These are phyloP conservation scores for Aculops lycopersici DNA, from an alignment of 1,140 invertebrate species.

Conservation along the genomic window DNA sequence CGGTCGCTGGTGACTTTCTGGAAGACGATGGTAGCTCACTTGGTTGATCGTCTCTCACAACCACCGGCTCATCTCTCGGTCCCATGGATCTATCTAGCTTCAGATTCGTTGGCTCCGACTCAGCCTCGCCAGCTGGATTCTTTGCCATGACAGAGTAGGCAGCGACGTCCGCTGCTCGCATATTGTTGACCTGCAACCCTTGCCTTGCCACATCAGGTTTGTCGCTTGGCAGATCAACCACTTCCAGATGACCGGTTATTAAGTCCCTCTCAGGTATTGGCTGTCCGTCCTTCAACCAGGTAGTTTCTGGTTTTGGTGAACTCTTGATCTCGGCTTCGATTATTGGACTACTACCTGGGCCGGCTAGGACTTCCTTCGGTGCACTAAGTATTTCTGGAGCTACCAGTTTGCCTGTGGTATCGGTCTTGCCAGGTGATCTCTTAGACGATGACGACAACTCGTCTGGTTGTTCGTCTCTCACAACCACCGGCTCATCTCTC, in stretches of 20 bases:
- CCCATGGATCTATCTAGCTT: constrained; percentile 14
- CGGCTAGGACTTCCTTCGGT: constrained; percentile 7
- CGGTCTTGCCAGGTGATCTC: background rate
- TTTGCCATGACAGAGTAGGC: constrained; percentile 44
- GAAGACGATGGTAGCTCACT: background rate
- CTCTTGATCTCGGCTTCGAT: constrained; percentile 16
- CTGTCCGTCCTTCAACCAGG: constrained; percentile 3
- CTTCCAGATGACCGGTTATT: background rate
- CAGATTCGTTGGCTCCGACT: constrained; percentile 23
- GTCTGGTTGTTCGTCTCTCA: too few relatives aligned
- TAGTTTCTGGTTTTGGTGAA: constrained; percentile 11
- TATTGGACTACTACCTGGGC: constrained; percentile 13
- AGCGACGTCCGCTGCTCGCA: constrained; percentile 43
- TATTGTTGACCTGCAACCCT: constrained; percentile 49
- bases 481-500: background rate
- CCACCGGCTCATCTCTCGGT: background rate
- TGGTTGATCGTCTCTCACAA: background rate
- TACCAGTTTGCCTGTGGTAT: background rate
- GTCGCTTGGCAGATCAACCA: constrained; percentile 26
- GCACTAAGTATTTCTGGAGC: background rate
- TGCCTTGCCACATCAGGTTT: constrained; percentile 77
- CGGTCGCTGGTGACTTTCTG: background rate
- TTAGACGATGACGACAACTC: background rate
- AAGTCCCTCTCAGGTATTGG: constrained; percentile 3
- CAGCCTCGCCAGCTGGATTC: constrained; percentile 57